Evolutionary conservation across 2,113 vertebrate species (phyloP).

Genomic region (Meleagris gallopavo): DNA sequence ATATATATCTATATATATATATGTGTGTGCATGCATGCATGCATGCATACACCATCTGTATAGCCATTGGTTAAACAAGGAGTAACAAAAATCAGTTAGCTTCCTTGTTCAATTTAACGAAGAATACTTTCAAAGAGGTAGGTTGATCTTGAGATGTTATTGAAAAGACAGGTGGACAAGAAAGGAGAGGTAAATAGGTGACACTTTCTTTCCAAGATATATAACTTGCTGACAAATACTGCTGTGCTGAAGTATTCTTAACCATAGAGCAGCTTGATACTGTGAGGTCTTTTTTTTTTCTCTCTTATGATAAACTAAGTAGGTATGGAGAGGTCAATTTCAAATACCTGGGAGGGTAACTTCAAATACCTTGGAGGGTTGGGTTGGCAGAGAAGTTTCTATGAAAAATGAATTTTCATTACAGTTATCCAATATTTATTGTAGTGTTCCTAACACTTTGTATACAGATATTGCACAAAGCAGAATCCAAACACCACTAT

Average conservation of each 20-base stretch:
- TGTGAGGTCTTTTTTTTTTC: neutral
- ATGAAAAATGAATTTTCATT: neutral
- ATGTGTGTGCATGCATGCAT: too few relatives aligned
- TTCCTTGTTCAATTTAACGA: neutral
- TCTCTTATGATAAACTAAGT: neutral
- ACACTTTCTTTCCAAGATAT: neutral
- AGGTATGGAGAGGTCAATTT: neutral
- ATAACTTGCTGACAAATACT: neutral
- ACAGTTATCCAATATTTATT: neutral
- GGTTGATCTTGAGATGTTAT: neutral
- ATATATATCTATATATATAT: too few relatives aligned
- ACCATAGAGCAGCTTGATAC: neutral
- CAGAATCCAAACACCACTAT: neutral
- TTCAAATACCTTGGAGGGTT: neutral
- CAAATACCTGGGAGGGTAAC: neutral
- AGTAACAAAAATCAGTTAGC: neutral
- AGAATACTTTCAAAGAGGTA: neutral
- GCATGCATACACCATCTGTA: too few relatives aligned
- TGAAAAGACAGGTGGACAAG: neutral
- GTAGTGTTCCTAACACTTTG: neutral
- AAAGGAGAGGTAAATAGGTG: neutral
- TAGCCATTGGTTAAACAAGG: too few relatives aligned
- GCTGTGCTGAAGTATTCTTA: neutral
- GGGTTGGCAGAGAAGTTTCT: neutral
- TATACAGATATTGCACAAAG: neutral